phyloP scores from a whole-genome alignment of 2,797 vertebrate species.

The Garrulus glandarius region DNA sequence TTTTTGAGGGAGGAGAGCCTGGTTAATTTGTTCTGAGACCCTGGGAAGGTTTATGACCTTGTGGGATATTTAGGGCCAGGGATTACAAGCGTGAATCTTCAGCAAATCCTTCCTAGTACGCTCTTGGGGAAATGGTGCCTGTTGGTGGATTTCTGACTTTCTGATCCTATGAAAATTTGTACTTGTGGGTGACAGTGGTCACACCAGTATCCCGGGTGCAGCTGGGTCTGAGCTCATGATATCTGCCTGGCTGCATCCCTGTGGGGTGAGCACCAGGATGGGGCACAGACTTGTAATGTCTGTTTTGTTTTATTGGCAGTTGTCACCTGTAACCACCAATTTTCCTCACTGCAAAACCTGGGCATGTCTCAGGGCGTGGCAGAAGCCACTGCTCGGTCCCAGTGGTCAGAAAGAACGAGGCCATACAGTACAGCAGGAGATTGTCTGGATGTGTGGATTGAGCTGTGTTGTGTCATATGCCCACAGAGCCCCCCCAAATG shows the following conservation, averaged over 20 bases:
- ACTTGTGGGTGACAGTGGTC: not conserved
- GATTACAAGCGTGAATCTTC: not conserved
- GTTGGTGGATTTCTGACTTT: not conserved
- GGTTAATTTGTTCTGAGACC: not conserved
- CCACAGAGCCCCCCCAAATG: too few species aligned
- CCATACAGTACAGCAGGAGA: not conserved
- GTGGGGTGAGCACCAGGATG: not conserved
- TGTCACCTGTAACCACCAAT: not conserved
- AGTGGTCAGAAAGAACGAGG: accelerated
- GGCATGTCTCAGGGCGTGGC: not conserved
- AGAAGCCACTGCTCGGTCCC: not conserved
- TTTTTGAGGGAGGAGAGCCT: not conserved
- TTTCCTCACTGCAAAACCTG: not conserved
- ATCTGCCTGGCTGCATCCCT: not conserved
- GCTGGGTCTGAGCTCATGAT: not conserved
- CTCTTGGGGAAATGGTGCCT: not conserved
- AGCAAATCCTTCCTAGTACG: not conserved
- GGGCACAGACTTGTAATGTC: not conserved
- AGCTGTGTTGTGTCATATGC: not conserved
- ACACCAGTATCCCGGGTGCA: not conserved
- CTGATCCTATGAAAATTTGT: not conserved
- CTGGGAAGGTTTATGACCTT: not conserved
- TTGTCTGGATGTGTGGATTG: not conserved
- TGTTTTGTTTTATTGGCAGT: not conserved
- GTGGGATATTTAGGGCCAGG: not conserved